Evolutionary conservation across 2,797 vertebrate genomes (phyloP).

Genomic region (Atherinosoma microstoma): DNA sequence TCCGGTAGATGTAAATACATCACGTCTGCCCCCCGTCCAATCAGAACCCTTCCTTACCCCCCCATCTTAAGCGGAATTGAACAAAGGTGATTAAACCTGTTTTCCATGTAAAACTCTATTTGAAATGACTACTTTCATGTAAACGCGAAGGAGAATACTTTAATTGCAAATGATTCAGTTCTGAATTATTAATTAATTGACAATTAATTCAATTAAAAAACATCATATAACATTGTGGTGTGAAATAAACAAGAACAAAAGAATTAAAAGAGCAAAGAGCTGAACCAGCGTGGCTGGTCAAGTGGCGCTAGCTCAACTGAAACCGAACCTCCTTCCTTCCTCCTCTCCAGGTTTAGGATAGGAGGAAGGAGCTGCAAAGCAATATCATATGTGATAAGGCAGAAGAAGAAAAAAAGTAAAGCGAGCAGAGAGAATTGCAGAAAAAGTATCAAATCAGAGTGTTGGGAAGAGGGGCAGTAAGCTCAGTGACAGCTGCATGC

Average conservation of each 20-base stretch:
- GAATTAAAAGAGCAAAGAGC: conserved; percentile 45
- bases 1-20: too few species aligned
- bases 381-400: conserved; percentile 14
- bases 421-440: conserved; percentile 23
- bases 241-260: conserved; percentile 52
- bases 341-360: conserved; percentile 27
- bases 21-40: too few species aligned
- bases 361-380: conserved; percentile 36
- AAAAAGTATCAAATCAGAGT: conserved; percentile 45
- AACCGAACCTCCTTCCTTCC: conserved; percentile 31
- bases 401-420: conserved; percentile 14
- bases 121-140: too few species aligned
- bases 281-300: conserved; percentile 47
- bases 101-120: too few species aligned
- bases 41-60: too few species aligned
- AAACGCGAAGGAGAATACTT: too few species aligned
- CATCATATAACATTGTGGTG: conserved; percentile 24
- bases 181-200: too few species aligned
- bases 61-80: too few species aligned
- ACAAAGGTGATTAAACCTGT: too few species aligned
- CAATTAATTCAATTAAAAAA: too few species aligned
- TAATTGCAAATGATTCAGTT: too few species aligned
- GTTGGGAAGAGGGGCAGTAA: conserved; percentile 65
- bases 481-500: conserved; percentile 88
- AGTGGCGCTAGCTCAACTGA: conserved; percentile 46